Evolutionary conservation across 2,888 invertebrate species (phyloP).

Genomic region (Drosophila melanosoma): DNA sequence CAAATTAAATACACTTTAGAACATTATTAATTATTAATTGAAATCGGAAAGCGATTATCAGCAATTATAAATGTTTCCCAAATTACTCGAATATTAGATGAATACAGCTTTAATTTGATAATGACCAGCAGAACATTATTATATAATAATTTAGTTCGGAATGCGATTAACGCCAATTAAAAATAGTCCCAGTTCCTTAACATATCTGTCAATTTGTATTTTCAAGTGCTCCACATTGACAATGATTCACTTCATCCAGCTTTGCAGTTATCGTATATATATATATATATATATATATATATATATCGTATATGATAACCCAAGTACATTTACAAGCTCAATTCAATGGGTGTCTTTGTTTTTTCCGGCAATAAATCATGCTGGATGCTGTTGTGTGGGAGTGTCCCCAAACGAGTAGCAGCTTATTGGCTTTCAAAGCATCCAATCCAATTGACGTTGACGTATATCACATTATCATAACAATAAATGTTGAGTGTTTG

Average conservation of each 20-base stretch:
- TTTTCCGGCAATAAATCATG: conserved; percentile 75
- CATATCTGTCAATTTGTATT: conserved; percentile 34
- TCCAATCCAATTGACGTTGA: conserved; percentile 79
- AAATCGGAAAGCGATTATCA: background rate
- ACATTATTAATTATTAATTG: background rate
- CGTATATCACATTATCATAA: conserved; percentile 78
- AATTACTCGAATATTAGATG: background rate
- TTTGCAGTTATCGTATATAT: conserved; percentile 41
- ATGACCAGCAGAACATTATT: background rate
- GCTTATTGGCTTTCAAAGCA: conserved; percentile 77
- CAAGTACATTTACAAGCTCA: conserved; percentile 63
- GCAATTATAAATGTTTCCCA: background rate
- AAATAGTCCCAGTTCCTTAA: conserved; percentile 10
- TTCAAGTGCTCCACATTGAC: conserved; percentile 41
- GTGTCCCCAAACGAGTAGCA: conserved; percentile 69
- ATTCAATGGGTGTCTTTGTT: conserved; percentile 70
- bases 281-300: no score
- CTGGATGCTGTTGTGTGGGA: conserved; percentile 45
- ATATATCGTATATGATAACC: conserved; percentile 16
- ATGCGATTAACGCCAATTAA: conserved; percentile 11
- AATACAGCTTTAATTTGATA: background rate
- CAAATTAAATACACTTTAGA: background rate
- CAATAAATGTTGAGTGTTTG: conserved; percentile 66
- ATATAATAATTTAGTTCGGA: background rate
- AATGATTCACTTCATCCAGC: conserved; percentile 64